These are phyloP conservation scores for Calycopis cecrops DNA, from an alignment of 1,140 invertebrate species.

Conservation along the genomic window DNA sequence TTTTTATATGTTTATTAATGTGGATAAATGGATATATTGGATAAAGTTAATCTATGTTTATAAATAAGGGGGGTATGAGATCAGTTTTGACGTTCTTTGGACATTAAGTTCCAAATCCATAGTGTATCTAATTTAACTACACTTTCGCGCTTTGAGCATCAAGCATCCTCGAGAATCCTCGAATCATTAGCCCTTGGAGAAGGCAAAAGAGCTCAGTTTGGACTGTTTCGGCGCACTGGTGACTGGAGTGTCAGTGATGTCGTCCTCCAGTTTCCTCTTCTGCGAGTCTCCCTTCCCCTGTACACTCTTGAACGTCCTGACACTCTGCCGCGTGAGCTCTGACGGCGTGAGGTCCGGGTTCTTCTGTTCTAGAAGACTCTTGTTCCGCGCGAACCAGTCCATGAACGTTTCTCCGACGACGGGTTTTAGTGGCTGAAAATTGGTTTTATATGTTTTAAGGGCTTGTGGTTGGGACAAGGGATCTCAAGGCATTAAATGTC, in stretches of 20 bases:
- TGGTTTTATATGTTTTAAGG: too few species aligned
- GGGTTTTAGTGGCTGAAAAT: constrained; percentile 42
- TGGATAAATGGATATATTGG: too few species aligned
- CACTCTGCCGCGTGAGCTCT: constrained; percentile 74
- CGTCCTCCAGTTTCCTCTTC: constrained; percentile 60
- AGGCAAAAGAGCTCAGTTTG: constrained; percentile 68
- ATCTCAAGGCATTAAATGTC: too few species aligned
- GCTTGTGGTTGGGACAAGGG: too few species aligned
- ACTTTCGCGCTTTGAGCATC: too few species aligned
- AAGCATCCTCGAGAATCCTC: too few species aligned
- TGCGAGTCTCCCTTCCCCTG: constrained; percentile 37
- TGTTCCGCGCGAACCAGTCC: constrained; percentile 76
- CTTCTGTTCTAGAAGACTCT: constrained; percentile 71
- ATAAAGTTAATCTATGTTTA: too few species aligned
- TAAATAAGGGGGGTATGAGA: too few species aligned
- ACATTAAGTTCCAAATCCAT: too few species aligned
- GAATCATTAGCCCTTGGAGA: constrained; percentile 44
- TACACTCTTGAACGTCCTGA: constrained; percentile 73
- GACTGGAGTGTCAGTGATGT: constrained; percentile 30
- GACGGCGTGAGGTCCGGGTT: constrained; percentile 71
- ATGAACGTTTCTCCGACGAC: constrained; percentile 70
- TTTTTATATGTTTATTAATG: too few species aligned
- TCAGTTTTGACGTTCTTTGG: too few species aligned
- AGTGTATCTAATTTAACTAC: too few species aligned
- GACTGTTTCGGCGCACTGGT: constrained; percentile 62